Base-by-base conservation (phyloP, 2,888 invertebrate species). In the Trilocha varians region DNA sequence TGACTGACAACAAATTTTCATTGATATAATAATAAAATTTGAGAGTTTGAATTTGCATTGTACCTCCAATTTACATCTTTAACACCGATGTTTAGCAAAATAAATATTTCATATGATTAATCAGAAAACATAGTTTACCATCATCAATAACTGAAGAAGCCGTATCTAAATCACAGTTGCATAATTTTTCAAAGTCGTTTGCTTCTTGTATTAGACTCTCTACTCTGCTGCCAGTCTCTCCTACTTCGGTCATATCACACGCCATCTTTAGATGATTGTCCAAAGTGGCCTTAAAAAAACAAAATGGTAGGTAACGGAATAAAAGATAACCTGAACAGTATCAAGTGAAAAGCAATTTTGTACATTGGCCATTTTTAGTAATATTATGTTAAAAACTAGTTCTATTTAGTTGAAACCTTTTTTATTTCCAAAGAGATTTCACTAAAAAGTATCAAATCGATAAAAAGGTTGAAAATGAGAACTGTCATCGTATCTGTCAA, bases 161-260 rank as follows among this genome's bases (percentile, higher is more conserved):
- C 50, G 91, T 89, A 56, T 93, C 91, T 49, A 97, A 89, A 78
- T 97, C 97, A 63, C 89, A 89, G 88, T 92, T 87, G 76, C 93
- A 93, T 42, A 90, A 87, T 77, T 91, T 90, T 65, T 95, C 93
- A 77, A 96, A 94, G 42, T 91, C 87, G 47, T 89, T 87, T 4
- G 94, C 91, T 60, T 96, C 95, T 61, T 89, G 87, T 41, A 95
- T 89, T 15, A 97, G 87, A 41, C 88, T 89, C 53, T 96, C 94
- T 4, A 96, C 94, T 57, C 93, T 89, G 38, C 85, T 86, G 32
- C 94, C 92, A n/a, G 94, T 94, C 71, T 97, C 97, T 4, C 96
- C 96, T 43, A 94, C 90, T 74, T 96, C 96, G 2, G 92, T 92
- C 93, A 96, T 94, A 55, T 93, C 94, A 46, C 91, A 90, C 36